A percentile compares a stretch with the other conserved stretches of the same genome.
phyloP scores from a whole-genome alignment of 92 coral and sea anemone genomes.

The Palythoa grandiflora region DNA sequence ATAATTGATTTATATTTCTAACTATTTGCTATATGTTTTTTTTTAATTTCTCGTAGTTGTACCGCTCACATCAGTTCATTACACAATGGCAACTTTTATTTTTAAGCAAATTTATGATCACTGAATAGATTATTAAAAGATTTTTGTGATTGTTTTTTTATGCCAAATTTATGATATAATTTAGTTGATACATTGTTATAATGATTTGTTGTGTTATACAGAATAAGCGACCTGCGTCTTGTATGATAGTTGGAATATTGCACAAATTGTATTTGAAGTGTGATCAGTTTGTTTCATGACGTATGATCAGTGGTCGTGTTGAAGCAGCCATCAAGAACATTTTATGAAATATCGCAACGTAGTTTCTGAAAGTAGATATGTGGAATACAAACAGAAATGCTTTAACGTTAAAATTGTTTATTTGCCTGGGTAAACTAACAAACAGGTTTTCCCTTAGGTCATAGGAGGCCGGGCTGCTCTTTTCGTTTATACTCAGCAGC shows the following conservation, averaged over 20 bases:
- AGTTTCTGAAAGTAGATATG: neutral
- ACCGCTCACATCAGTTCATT: too few relatives aligned
- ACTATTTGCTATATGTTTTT: too few relatives aligned
- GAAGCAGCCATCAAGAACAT: neutral
- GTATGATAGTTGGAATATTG: neutral
- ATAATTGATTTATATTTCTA: too few relatives aligned
- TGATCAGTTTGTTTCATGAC: neutral
- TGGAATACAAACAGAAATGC: neutral
- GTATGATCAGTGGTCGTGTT: constrained; percentile 4
- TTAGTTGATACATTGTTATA: too few relatives aligned
- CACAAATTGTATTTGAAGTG: neutral
- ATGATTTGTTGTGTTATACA: too few relatives aligned
- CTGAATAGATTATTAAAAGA: too few relatives aligned
- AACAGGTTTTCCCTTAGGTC: neutral
- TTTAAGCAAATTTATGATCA: too few relatives aligned
- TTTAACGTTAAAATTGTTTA: neutral
- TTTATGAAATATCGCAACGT: neutral
- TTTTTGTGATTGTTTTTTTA: too few relatives aligned
- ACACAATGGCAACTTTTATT: too few relatives aligned
- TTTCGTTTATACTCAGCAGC: neutral
- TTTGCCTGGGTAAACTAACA: neutral
- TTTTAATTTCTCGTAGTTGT: too few relatives aligned
- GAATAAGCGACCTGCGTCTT: too few relatives aligned
- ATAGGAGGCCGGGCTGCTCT: neutral
- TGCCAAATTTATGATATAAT: too few relatives aligned